Conservation (phyloP, 2,797 vertebrate species). For the Aulostomus chinensis region DNA sequence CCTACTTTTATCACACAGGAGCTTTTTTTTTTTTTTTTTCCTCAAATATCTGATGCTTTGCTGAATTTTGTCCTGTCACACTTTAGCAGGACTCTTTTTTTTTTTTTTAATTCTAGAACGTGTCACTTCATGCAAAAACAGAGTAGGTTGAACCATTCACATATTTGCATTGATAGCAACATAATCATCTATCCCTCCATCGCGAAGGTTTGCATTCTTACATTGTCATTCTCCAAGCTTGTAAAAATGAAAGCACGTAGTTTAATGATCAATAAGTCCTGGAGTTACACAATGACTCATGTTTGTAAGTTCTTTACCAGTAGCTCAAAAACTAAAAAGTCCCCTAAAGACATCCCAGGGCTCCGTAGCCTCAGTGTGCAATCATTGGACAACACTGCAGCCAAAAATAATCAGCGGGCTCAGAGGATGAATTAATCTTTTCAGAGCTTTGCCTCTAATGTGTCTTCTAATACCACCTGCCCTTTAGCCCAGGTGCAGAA, state of each 20-base stretch:
- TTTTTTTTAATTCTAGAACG: too few species aligned
- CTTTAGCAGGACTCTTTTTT: too few species aligned
- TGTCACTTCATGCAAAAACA: too few species aligned
- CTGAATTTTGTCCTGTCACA: too few species aligned
- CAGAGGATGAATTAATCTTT: conserved; percentile 16
- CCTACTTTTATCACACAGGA: conserved; percentile 26
- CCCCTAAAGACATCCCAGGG: conserved; percentile 23
- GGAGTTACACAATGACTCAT: conserved; percentile 30
- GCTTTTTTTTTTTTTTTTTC: neutral
- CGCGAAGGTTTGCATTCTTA: too few species aligned
- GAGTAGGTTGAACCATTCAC: too few species aligned
- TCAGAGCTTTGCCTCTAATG: too few species aligned
- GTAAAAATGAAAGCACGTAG: conserved; percentile 25
- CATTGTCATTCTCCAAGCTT: conserved; percentile 19
- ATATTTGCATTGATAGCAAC: too few species aligned
- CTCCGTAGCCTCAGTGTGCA: conserved; percentile 30
- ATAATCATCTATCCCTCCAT: too few species aligned
- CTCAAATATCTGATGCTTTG: too few species aligned
- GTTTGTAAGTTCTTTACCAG: conserved; percentile 42
- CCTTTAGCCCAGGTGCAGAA: conserved; percentile 4
- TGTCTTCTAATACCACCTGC: neutral
- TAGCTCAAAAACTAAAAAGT: conserved; percentile 14
- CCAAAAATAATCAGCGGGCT: conserved; percentile 11
- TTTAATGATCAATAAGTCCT: conserved; percentile 48
- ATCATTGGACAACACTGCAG: conserved; percentile 31